Percentiles rank a stretch among this genome's conserved stretches.
phyloP scores from a whole-genome alignment of 2,888 invertebrate genomes.

The Brenthis ino region DNA sequence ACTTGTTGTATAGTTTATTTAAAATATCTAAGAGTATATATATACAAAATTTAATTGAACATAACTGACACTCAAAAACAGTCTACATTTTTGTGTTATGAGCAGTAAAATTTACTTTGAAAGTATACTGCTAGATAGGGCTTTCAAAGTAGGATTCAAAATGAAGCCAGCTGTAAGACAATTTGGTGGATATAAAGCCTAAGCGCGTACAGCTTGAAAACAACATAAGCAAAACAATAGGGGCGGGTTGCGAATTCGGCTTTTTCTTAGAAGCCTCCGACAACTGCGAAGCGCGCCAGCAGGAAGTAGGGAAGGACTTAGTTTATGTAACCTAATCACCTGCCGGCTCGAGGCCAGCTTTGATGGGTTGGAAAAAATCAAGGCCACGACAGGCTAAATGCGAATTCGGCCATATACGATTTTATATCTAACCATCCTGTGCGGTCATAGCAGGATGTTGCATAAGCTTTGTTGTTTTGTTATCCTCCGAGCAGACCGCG shows the following conservation, averaged over 20 bases:
- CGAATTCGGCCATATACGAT: slow-evolving; percentile 64
- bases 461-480: slow-evolving; percentile 80
- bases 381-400: slow-evolving; percentile 70
- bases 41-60: no score
- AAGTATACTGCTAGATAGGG: no score
- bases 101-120: no score
- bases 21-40: no score
- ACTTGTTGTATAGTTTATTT: neutral
- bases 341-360: slow-evolving; percentile 73
- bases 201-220: slow-evolving; percentile 60
- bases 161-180: neutral
- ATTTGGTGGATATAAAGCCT: slow-evolving; percentile 51
- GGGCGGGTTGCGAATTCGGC: slow-evolving; percentile 68
- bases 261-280: slow-evolving; percentile 75
- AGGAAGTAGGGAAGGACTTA: slow-evolving; percentile 79
- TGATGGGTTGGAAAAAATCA: slow-evolving; percentile 73
- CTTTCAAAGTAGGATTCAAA: no score
- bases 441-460: slow-evolving; percentile 76
- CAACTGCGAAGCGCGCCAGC: slow-evolving; percentile 78
- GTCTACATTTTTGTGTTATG: no score
- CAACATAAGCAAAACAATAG: slow-evolving; percentile 69
- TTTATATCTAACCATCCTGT: slow-evolving; percentile 66
- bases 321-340: slow-evolving; percentile 83
- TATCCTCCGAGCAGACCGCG: slow-evolving; percentile 67
- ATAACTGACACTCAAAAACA: no score